phyloP scores from a whole-genome alignment of 2,888 invertebrate species.

The Drosophila engyochracea region DNA sequence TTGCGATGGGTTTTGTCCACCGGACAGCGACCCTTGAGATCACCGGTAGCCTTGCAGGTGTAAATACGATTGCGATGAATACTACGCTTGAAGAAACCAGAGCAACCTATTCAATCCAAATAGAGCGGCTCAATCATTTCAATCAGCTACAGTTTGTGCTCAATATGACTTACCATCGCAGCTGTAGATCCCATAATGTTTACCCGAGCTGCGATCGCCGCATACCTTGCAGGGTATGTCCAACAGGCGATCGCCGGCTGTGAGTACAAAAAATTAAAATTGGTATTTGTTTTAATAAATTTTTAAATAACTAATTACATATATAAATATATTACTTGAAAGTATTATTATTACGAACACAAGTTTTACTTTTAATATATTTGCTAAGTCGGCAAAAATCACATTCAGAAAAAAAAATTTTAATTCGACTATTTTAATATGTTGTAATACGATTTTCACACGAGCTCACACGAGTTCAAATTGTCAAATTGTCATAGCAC shows the following conservation, averaged over 20 bases:
- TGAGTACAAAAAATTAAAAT: not conserved
- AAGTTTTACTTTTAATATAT: not conserved
- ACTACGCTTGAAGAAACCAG: slow-evolving; percentile 98
- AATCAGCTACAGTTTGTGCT: not conserved
- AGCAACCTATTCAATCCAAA: slow-evolving; percentile 89
- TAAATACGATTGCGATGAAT: slow-evolving; percentile 98
- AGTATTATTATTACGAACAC: not conserved
- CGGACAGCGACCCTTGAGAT: slow-evolving; percentile 96
- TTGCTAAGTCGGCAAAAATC: not conserved
- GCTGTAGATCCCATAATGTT: slow-evolving; percentile 99
- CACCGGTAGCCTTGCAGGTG: slow-evolving; percentile 98
- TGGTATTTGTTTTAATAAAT: not conserved
- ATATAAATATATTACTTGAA: not conserved
- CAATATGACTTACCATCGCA: slow-evolving; percentile 94
- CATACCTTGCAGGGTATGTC: slow-evolving; percentile 99
- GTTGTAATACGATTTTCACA: not conserved
- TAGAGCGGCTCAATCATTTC: not conserved
- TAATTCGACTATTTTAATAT: not conserved
- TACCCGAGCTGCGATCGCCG: slow-evolving; percentile 99
- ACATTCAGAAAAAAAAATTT: not conserved
- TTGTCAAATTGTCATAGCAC: not conserved
- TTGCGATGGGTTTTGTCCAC: slow-evolving; percentile 99
- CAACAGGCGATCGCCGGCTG: slow-evolving; percentile 95
- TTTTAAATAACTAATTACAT: not conserved
- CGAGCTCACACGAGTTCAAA: not conserved